Evolutionary conservation across 2,888 invertebrate species (phyloP).

Genomic region (Rhorus exstirpatorius): DNA sequence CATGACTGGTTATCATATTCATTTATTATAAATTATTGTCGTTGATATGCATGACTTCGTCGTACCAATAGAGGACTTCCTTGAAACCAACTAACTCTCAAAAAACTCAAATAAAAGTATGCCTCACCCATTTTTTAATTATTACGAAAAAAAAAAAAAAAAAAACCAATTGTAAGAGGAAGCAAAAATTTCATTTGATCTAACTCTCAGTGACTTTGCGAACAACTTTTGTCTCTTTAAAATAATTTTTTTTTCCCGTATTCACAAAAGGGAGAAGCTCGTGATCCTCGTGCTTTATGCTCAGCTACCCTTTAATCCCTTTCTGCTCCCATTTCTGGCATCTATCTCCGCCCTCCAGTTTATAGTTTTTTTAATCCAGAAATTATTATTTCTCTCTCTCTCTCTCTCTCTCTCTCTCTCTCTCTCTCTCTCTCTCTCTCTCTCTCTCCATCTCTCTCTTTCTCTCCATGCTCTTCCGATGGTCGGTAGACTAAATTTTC

Average conservation of each 20-base stretch:
- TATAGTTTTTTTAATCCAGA: constrained; percentile 36
- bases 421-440: not conserved
- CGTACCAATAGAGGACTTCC: too few species aligned
- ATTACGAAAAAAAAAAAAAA: too few species aligned
- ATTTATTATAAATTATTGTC: too few species aligned
- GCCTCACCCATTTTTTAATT: too few species aligned
- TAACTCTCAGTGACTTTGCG: not conserved
- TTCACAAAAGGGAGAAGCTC: not conserved
- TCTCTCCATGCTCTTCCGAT: constrained; percentile 17
- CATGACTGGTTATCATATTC: too few species aligned
- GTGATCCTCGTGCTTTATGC: constrained; percentile 22
- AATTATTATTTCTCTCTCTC: constrained; percentile 48
- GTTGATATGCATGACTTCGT: too few species aligned
- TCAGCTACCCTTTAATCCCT: constrained; percentile 43
- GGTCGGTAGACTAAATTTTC: constrained; percentile 14
- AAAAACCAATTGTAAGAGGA: not conserved
- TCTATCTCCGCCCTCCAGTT: constrained; percentile 16
- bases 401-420: too few species aligned
- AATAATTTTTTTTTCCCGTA: not conserved
- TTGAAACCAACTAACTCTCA: too few species aligned
- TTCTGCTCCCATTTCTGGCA: not conserved
- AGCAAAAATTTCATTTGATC: not conserved
- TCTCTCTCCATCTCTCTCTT: too few species aligned
- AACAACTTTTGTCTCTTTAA: not conserved
- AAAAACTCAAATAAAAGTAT: too few species aligned